Evolutionary conservation across 2,888 invertebrate genomes (phyloP).

Genomic region (Nomada fucata): DNA sequence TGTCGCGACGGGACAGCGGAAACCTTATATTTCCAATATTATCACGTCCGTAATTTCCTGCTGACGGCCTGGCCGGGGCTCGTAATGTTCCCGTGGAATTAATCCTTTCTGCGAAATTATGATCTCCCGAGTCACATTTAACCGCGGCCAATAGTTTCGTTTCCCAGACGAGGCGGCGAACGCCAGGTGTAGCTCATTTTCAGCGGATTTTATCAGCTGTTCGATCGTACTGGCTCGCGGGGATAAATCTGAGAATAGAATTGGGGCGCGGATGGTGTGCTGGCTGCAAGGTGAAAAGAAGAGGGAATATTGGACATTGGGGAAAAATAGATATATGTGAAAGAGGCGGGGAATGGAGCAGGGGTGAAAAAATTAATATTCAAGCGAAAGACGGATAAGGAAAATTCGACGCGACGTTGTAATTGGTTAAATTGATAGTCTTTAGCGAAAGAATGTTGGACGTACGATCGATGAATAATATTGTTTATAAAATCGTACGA

Average conservation of each 20-base stretch:
- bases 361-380: background rate
- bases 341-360: background rate
- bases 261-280: background rate
- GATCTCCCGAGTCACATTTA: constrained; percentile 51
- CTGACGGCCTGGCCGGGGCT: constrained; percentile 21
- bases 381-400: background rate
- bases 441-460: too few relatives aligned
- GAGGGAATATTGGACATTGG: background rate
- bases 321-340: background rate
- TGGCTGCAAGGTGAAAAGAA: background rate
- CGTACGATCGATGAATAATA: too few relatives aligned
- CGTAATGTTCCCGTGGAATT: constrained; percentile 54
- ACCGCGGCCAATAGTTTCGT: constrained; percentile 32
- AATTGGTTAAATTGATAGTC: too few relatives aligned
- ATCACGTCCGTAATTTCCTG: constrained; percentile 65
- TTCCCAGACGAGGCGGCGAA: background rate
- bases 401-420: too few relatives aligned
- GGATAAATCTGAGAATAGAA: constrained; percentile 44
- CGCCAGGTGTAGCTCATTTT: constrained; percentile 40
- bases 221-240: constrained; percentile 7
- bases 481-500: too few relatives aligned
- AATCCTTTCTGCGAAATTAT: constrained; percentile 65
- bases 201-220: constrained; percentile 20
- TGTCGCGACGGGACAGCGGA: constrained; percentile 52
- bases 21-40: constrained; percentile 71